phyloP scores from a whole-genome alignment of 2,113 vertebrate species.

The Okapia johnstoni region DNA sequence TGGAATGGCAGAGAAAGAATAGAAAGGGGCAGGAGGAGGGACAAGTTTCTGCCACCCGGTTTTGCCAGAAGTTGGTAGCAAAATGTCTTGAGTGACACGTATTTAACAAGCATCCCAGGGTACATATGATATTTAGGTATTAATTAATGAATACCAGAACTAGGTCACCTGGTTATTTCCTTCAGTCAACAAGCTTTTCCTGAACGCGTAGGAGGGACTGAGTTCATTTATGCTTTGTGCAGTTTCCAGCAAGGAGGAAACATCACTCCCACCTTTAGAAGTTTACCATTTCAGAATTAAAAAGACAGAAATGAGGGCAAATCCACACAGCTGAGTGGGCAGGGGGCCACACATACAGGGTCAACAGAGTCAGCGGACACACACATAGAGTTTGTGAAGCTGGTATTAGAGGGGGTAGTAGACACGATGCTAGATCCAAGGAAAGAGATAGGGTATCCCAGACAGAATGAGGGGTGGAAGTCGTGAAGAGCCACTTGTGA shows the following conservation, averaged over 20 bases:
- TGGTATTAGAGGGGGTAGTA: neutral
- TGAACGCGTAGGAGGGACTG: neutral
- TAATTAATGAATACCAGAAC: neutral
- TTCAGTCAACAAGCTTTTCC: neutral
- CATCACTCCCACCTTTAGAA: neutral
- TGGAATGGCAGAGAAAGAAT: neutral
- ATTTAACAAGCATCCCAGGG: neutral
- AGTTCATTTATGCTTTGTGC: neutral
- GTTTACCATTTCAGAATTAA: neutral
- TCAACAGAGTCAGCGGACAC: neutral
- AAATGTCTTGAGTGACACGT: neutral
- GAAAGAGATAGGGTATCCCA: neutral
- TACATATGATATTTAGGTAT: neutral
- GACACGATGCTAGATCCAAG: neutral
- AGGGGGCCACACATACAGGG: neutral
- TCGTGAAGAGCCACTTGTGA: neutral
- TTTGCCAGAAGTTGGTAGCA: neutral
- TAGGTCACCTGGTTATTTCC: neutral
- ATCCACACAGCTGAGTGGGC: neutral
- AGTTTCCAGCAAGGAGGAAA: neutral
- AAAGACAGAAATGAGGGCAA: neutral
- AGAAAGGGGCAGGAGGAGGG: neutral
- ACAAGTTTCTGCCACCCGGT: neutral
- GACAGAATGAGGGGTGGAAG: neutral
- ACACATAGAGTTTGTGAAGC: neutral